These are phyloP conservation scores for Neomonachus schauinslandi DNA, from an alignment of 2,113 vertebrate genomes.

Conservation along the genomic window DNA sequence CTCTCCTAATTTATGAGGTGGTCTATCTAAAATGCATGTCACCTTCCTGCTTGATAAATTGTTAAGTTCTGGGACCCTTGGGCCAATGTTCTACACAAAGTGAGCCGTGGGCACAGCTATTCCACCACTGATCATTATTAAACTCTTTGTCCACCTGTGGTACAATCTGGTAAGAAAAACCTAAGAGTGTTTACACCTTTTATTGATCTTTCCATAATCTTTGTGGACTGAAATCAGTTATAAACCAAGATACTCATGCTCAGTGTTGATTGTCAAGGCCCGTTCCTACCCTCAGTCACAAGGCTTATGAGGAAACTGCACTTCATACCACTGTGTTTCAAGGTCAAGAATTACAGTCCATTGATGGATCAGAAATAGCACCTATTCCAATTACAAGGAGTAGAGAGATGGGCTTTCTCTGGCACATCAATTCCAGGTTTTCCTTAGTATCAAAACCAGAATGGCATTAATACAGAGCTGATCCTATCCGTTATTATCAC, in stretches of 20 bases:
- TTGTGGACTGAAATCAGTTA: constrained; percentile 39
- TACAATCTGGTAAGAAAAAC: neutral
- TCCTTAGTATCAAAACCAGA: constrained; percentile 2
- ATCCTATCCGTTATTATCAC: neutral
- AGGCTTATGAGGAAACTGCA: neutral
- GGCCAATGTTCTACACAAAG: neutral
- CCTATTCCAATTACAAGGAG: constrained; percentile 5
- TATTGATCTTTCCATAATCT: neutral
- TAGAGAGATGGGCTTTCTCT: neutral
- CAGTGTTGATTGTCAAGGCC: neutral
- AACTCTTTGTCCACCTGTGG: neutral
- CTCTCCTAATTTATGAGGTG: neutral
- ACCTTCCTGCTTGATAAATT: neutral
- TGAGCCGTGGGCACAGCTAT: neutral
- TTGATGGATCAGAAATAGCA: neutral
- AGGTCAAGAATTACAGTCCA: neutral
- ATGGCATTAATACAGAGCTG: neutral
- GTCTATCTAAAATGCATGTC: neutral
- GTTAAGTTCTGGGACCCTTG: neutral
- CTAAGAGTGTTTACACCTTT: neutral
- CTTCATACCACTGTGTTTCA: constrained; percentile 4
- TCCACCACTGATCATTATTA: neutral
- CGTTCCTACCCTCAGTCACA: neutral
- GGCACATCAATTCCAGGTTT: neutral
- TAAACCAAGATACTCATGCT: neutral